Base-by-base conservation (phyloP, 2,888 invertebrate genomes). In the Sinelater perroti region DNA sequence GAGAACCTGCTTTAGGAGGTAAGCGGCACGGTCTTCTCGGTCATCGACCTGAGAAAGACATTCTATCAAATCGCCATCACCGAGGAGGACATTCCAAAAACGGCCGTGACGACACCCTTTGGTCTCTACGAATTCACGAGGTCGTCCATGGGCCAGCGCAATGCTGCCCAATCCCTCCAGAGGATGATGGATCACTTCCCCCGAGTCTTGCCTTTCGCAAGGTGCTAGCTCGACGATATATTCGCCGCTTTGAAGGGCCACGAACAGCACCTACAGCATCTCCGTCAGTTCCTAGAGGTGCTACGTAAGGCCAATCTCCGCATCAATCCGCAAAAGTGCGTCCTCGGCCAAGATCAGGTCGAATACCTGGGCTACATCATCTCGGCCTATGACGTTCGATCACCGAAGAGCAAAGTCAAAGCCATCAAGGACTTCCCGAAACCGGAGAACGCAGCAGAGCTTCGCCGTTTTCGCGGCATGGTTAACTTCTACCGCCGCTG, bases 211-310 rank as follows among this genome's bases (percentile, higher is more conserved):
- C 20, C 11, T 18, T 40, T 17, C 5, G 7, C 1, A 3, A 20
- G 21, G 5, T 40, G 38, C 21, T 40, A 40, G 7, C 24, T 44
- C 1, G 44, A 44, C 16, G 44, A 44, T 11, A 44, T 44, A 8
- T 14, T 44, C 6, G 26, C 28, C 3, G 44, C 44, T 3, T 26
- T 16, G 1, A 11, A 1, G n/a, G 26, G 28, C 16, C 13, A 20
- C 5, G 5, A 14, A 2, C 13, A 44, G 13, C 44, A 44, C 26
- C 2, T 7, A 1, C 14, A 26, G 1, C 26, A 44, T 14, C 26
- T 44, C 6, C 10, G n/a, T 7, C 24, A 26, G 6, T 6, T 44
- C 8, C 28, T 44, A 14, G 1, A 2, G 1, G 26, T 24, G 8
- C 20, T 44, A 10, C 5, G 28, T 5, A 7, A 44, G 2, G 24